Percentiles rank a stretch among this genome's conserved stretches.
Evolutionary conservation across 1,140 invertebrate species (phyloP).

Genomic region (Oryctes rhinoceros): DNA sequence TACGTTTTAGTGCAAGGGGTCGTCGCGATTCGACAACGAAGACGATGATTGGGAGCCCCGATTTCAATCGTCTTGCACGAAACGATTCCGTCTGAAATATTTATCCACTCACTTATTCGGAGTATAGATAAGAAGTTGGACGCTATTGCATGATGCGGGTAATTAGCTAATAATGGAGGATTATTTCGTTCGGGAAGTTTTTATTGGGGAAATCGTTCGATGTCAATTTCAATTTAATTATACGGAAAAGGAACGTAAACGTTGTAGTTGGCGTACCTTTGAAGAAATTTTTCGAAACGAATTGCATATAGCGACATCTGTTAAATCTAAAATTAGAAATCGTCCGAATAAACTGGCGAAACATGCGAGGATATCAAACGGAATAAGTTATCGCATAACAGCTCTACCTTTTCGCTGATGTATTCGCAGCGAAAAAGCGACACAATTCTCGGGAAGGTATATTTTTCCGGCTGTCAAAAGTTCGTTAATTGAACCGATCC

Average conservation of each 20-base stretch:
- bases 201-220: background rate
- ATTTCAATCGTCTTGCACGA: background rate
- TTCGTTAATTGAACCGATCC: conserved; percentile 11
- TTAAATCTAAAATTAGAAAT: too few species aligned
- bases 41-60: background rate
- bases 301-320: too few species aligned
- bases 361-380: too few species aligned
- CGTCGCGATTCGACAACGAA: background rate
- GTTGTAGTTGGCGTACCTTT: too few species aligned
- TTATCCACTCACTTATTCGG: background rate
- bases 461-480: conserved; percentile 13
- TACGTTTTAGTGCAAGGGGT: background rate
- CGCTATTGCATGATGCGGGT: background rate
- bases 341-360: too few species aligned
- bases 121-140: background rate
- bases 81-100: background rate
- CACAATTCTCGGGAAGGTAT: background rate
- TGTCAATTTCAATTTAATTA: too few species aligned
- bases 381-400: background rate
- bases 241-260: too few species aligned
- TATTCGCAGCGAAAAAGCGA: background rate
- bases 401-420: background rate
- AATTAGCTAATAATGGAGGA: conserved; percentile 18
- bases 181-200: conserved; percentile 4
- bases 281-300: too few species aligned